Base-by-base conservation (phyloP, 2,113 vertebrate genomes). In the Mirounga angustirostris region DNA sequence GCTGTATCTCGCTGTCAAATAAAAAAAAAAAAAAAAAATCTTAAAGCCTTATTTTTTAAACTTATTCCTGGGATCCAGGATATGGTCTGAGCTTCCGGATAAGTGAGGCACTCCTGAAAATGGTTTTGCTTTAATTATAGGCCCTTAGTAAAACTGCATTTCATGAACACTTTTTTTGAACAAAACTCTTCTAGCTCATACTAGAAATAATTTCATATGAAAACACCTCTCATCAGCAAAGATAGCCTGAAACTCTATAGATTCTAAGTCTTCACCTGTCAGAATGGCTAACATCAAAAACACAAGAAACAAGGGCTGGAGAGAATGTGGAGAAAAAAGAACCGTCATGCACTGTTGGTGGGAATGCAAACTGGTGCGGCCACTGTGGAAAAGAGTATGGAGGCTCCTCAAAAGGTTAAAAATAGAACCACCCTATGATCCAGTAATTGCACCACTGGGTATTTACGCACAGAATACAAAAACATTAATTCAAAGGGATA, bases 161-260 rank as follows among this genome's bases (percentile, higher is more conserved):
- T 96, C 40, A 86, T 76, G 50, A 97, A 86, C 30, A 85, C 36
- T 54, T 22, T 36, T 86, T 91, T 94, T 85, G 46, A 96, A 89
- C 4, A 95, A 96, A 97, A 96, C 24, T 63, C n/a, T 81, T 96
- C 65, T 43, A 81, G 59, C 73, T 92, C 36, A 96, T 50, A 83
- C 79, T 92, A 91, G 43, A 97, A 96, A 95, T 95, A 93, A 89
- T 93, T 94, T 93, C 59, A 89, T 50, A 54, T 73, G 65, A 46
- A 96, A 95, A 89, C 40, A 95, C 7, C 19, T 93, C 78, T 96
- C 58, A 95, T 95, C 36, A 93, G 89, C 28, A 91, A 91, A 91
- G 24, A 93, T 61, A 91, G 22, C 61, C 79, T 93, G 86, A 91
- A 84, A 67, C 65, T 93, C 33, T 96, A 52, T 61, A 95, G 86